Conservation (phyloP, 2,113 vertebrate genomes). For the Tragelaphus imberbis region DNA sequence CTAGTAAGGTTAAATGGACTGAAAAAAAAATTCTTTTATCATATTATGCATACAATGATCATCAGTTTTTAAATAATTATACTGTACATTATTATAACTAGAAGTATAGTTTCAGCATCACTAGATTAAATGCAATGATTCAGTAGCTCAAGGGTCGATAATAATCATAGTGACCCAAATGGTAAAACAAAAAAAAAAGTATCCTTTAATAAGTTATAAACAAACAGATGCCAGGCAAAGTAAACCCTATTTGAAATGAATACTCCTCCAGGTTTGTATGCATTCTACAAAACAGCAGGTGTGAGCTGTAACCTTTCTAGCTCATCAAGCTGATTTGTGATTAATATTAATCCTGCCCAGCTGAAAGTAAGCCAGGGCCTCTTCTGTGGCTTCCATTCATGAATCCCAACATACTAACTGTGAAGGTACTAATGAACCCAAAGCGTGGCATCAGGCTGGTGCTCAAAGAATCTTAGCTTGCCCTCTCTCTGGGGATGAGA, state of each 20-base stretch:
- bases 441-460: background rate
- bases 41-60: background rate
- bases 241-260: background rate
- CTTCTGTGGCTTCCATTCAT: background rate
- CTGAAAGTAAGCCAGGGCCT: background rate
- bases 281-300: background rate
- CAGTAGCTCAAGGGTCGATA: background rate
- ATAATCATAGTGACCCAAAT: background rate
- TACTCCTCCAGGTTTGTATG: background rate
- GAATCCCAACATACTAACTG: background rate
- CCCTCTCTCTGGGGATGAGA: background rate
- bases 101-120: background rate
- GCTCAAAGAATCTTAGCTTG: background rate
- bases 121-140: background rate
- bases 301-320: background rate
- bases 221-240: background rate
- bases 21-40: background rate
- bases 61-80: background rate
- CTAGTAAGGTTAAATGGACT: background rate
- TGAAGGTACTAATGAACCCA: background rate
- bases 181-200: background rate
- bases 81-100: background rate
- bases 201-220: background rate
- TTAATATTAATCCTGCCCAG: background rate
- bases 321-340: background rate